Percentiles rank a stretch among this genome's conserved stretches.
Conservation (phyloP, 2,888 invertebrate species). For the Agapostemon virescens region DNA sequence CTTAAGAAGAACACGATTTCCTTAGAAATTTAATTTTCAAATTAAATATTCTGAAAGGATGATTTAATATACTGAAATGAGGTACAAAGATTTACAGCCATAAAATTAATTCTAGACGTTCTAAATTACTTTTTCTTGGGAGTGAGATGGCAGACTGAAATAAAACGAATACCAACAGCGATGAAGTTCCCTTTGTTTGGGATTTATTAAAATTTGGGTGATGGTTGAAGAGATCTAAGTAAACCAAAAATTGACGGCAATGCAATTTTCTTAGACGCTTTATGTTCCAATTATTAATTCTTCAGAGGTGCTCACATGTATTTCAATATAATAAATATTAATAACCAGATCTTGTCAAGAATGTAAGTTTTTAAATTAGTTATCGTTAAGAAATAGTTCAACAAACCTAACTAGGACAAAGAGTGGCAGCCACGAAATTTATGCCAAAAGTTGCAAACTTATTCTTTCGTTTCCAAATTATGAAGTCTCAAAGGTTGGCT, state of each 20-base stretch:
- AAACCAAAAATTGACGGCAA: background rate
- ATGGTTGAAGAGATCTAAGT: too few relatives aligned
- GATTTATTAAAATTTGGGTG: too few relatives aligned
- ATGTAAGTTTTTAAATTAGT: background rate
- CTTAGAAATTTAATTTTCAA: background rate
- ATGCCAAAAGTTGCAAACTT: background rate
- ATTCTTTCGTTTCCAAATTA: background rate
- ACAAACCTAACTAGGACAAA: background rate
- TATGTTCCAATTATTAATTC: background rate
- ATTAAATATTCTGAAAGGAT: background rate
- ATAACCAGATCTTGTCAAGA: background rate
- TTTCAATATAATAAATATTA: too few relatives aligned
- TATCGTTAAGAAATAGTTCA: background rate
- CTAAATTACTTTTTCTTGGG: too few relatives aligned
- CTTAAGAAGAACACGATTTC: background rate
- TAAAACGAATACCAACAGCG: too few relatives aligned
- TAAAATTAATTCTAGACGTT: too few relatives aligned
- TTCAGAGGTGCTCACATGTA: too few relatives aligned
- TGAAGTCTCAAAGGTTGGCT: background rate
- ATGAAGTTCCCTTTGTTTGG: too few relatives aligned
- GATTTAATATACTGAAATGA: background rate
- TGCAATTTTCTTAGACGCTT: background rate
- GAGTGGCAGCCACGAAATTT: background rate
- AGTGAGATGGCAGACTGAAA: too few relatives aligned
- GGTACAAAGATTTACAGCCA: too few relatives aligned